Evolutionary conservation across 2,797 vertebrate species (phyloP).

Genomic region (Cyprinodon diabolis): DNA sequence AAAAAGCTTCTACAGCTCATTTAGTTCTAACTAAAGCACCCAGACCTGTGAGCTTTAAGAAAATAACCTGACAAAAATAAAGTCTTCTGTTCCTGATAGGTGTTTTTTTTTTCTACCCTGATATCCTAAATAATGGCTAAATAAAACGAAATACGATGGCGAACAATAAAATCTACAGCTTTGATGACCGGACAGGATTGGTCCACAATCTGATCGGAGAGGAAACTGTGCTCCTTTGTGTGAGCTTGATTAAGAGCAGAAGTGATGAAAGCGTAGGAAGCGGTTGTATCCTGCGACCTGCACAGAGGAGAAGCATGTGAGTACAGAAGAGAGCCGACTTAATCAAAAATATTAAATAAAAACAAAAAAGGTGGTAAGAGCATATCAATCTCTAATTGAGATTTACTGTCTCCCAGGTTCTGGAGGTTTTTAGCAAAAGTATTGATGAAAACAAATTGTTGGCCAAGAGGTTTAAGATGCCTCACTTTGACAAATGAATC

Average conservation of each 20-base stretch:
- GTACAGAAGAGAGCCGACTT: constrained; percentile 20
- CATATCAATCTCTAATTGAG: constrained; percentile 33
- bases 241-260: constrained; percentile 43
- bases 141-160: not conserved
- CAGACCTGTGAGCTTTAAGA: not conserved
- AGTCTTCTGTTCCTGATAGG: not conserved
- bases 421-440: not conserved
- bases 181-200: constrained; percentile 59
- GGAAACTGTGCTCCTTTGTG: constrained; percentile 67
- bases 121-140: not conserved
- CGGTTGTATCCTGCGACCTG: constrained; percentile 44
- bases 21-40: constrained; percentile 7
- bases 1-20: not conserved
- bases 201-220: constrained; percentile 39
- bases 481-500: not conserved
- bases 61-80: constrained; percentile 5
- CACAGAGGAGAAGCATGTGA: constrained; percentile 34
- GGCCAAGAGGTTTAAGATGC: not conserved
- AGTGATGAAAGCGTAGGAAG: constrained; percentile 62
- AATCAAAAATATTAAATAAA: not conserved
- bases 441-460: not conserved
- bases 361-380: constrained; percentile 2
- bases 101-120: not conserved
- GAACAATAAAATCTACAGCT: not conserved
- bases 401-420: not conserved